phyloP scores from a whole-genome alignment of 2,888 invertebrate genomes.

The Napeogenes sylphis region DNA sequence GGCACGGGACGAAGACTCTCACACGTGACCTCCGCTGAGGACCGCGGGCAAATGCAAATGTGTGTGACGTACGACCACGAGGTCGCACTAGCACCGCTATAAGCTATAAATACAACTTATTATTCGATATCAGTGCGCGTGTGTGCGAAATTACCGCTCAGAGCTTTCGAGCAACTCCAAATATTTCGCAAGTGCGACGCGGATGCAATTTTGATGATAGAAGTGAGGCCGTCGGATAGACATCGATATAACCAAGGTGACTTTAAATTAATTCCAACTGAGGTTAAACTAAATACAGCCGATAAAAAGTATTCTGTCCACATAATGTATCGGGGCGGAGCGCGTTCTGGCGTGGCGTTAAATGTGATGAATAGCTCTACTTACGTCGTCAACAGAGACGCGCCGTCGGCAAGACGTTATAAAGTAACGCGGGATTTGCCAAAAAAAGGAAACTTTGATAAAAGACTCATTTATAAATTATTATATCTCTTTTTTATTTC shows the following conservation, averaged over 20 bases:
- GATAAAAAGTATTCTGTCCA: constrained; percentile 1
- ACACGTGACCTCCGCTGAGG: constrained; percentile 14
- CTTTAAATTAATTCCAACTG: not conserved
- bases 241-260: constrained; percentile 9
- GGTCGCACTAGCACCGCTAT: constrained; percentile 11
- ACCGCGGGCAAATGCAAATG: constrained; percentile 19
- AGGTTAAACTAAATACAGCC: not conserved
- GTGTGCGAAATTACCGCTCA: constrained; percentile 17
- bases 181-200: constrained; percentile 24
- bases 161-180: constrained; percentile 24
- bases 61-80: constrained; percentile 11
- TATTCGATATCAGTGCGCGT: constrained; percentile 14
- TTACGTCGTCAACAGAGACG: constrained; percentile 15
- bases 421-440: constrained; percentile 6
- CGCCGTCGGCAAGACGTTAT: not conserved
- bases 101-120: constrained; percentile 17
- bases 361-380: constrained; percentile 14
- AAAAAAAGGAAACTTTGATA: constrained; percentile 8
- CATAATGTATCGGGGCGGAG: not conserved
- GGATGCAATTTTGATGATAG: constrained; percentile 28
- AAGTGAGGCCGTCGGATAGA: constrained; percentile 22
- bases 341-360: constrained; percentile 4
- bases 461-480: constrained; percentile 8
- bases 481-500: not conserved
- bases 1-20: constrained; percentile 5